Percentiles rank a stretch among this genome's conserved stretches.
phyloP scores from a whole-genome alignment of 2,797 vertebrate species.

The Argya squamiceps region DNA sequence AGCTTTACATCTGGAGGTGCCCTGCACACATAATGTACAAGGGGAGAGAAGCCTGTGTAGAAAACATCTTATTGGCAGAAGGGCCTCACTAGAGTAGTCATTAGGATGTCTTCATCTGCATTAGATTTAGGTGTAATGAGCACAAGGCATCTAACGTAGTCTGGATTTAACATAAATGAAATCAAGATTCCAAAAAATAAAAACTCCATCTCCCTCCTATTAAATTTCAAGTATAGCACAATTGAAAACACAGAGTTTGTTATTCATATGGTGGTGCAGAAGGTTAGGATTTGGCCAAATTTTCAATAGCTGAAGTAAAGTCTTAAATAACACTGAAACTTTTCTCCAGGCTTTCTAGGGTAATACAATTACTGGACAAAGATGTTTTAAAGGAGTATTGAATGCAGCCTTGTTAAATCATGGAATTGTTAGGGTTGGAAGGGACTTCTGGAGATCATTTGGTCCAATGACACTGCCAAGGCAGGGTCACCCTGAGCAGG shows the following conservation, averaged over 20 bases:
- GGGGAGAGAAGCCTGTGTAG: not conserved
- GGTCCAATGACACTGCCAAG: not conserved
- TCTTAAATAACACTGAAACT: not conserved
- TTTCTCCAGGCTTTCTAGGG: not conserved
- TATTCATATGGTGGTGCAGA: not conserved
- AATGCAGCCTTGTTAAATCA: not conserved
- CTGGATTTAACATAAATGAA: not conserved
- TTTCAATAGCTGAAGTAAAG: not conserved
- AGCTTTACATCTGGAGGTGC: not conserved
- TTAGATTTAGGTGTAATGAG: not conserved
- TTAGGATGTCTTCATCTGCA: not conserved
- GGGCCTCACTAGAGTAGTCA: not conserved
- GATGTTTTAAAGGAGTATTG: not conserved
- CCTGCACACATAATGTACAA: not conserved
- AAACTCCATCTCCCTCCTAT: not conserved
- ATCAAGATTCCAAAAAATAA: not conserved
- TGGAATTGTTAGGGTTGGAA: not conserved
- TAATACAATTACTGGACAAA: not conserved
- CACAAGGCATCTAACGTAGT: not conserved
- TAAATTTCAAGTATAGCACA: not conserved
- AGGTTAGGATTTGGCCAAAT: not conserved
- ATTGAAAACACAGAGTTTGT: not conserved
- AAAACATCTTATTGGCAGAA: not conserved
- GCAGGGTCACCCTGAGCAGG: not conserved
- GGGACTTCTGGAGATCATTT: not conserved